Evolutionary conservation across 1,140 invertebrate species (phyloP).

Genomic region (Drosophila bocki): DNA sequence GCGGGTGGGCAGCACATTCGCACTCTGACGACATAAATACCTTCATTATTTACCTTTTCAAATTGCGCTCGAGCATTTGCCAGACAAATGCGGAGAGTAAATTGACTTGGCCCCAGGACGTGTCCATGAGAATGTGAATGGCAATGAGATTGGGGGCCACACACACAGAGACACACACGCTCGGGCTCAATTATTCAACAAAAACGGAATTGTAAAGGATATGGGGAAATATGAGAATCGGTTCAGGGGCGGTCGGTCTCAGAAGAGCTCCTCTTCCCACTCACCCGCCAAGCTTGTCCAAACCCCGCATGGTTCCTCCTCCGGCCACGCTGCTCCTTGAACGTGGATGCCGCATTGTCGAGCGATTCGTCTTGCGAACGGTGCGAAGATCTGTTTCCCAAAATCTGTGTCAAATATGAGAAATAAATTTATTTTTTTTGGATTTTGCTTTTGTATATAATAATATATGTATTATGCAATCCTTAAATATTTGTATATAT

Average conservation of each 20-base stretch:
- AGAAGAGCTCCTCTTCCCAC: slow-evolving; percentile 29
- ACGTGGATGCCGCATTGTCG: slow-evolving; percentile 81
- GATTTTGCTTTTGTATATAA: not conserved
- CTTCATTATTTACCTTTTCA: slow-evolving; percentile 75
- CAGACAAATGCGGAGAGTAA: slow-evolving; percentile 54
- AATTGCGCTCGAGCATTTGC: slow-evolving; percentile 58
- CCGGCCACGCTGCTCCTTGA: slow-evolving; percentile 29
- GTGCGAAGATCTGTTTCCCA: slow-evolving; percentile 93
- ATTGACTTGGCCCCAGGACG: slow-evolving; percentile 63
- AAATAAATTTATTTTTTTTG: not conserved
- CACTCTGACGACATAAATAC: slow-evolving; percentile 58
- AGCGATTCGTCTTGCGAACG: slow-evolving; percentile 88
- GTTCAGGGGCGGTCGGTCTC: slow-evolving; percentile 64
- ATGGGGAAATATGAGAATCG: slow-evolving; percentile 64
- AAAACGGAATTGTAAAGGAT: slow-evolving; percentile 63
- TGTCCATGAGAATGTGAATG: slow-evolving; percentile 25
- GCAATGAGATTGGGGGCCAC: slow-evolving; percentile 14
- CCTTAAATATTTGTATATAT: not conserved
- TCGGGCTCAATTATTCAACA: slow-evolving; percentile 66
- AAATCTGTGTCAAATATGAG: slow-evolving; percentile 81
- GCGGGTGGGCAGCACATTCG: slow-evolving; percentile 11
- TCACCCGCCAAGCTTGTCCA: slow-evolving; percentile 74
- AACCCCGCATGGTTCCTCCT: slow-evolving; percentile 32
- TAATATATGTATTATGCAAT: not conserved
- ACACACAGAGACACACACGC: slow-evolving; percentile 25